Percentiles rank a stretch among this genome's conserved stretches.
Evolutionary conservation across 2,888 invertebrate genomes (phyloP).

Genomic region (Eupithecia pulchellata): DNA sequence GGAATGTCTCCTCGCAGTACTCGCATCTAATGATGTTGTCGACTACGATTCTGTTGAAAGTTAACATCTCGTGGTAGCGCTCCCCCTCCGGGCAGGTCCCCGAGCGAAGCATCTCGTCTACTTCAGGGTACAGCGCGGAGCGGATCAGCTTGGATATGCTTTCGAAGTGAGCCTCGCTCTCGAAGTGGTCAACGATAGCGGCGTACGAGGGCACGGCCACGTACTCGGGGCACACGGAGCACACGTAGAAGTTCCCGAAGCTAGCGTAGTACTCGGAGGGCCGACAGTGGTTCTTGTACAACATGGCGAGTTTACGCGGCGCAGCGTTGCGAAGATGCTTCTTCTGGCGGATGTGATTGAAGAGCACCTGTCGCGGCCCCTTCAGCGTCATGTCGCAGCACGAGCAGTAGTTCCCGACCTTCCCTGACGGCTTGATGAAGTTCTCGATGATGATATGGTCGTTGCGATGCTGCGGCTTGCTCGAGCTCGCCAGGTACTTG

Average conservation of each 20-base stretch:
- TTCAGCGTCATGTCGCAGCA: constrained; percentile 80
- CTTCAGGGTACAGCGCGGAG: constrained; percentile 63
- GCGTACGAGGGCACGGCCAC: constrained; percentile 75
- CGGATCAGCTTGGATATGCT: constrained; percentile 68
- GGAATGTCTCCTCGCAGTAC: constrained; percentile 62
- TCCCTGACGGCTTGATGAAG: constrained; percentile 77
- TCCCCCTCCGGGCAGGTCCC: constrained; percentile 16
- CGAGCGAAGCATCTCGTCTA: constrained; percentile 46
- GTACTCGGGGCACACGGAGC: constrained; percentile 70
- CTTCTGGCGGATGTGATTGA: constrained; percentile 81
- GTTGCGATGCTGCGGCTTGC: constrained; percentile 71
- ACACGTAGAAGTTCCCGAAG: constrained; percentile 78
- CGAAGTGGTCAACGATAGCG: constrained; percentile 76
- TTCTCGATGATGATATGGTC: constrained; percentile 80
- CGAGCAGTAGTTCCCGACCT: constrained; percentile 74
- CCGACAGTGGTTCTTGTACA: constrained; percentile 75
- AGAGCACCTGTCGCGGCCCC: constrained; percentile 77
- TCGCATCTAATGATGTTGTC: constrained; percentile 60
- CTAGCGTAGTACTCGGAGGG: constrained; percentile 78
- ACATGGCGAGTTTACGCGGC: constrained; percentile 68
- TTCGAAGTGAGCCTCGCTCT: constrained; percentile 68
- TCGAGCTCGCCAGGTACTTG: constrained; percentile 75
- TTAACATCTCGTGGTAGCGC: constrained; percentile 50
- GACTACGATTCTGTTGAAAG: constrained; percentile 57
- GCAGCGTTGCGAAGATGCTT: constrained; percentile 80